Evolutionary conservation across 2,797 vertebrate genomes (phyloP).

Genomic region (Clarias fuscus): DNA sequence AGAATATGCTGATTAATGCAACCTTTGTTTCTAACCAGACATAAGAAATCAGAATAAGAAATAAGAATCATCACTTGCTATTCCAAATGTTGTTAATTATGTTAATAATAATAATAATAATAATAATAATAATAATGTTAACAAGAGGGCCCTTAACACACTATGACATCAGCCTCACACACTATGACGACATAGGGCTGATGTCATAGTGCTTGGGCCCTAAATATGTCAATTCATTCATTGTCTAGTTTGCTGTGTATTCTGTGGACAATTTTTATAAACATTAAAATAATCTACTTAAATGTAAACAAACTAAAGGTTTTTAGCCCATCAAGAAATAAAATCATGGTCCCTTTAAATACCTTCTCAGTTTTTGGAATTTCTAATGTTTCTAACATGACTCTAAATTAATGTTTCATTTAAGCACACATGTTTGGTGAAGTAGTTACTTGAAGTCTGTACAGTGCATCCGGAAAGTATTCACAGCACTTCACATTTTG

Average conservation of each 20-base stretch:
- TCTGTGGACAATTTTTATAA: neutral
- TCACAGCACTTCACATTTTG: too few relatives aligned
- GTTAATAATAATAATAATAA: too few relatives aligned
- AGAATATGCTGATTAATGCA: neutral
- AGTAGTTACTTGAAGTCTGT: neutral
- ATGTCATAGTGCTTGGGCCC: too few relatives aligned
- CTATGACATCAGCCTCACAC: too few relatives aligned
- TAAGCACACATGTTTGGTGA: neutral
- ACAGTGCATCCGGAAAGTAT: too few relatives aligned
- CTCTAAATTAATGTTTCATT: neutral
- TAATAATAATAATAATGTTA: too few relatives aligned
- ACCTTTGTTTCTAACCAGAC: neutral
- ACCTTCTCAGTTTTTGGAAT: neutral
- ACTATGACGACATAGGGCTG: too few relatives aligned
- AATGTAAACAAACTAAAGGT: neutral
- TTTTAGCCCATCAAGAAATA: neutral
- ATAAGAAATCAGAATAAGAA: too few relatives aligned
- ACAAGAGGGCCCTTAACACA: too few relatives aligned
- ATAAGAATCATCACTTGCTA: neutral
- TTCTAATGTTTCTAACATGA: neutral
- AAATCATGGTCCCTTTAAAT: neutral
- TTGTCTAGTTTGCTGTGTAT: neutral
- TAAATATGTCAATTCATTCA: too few relatives aligned
- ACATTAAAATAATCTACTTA: neutral
- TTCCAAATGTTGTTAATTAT: neutral